Base-by-base conservation (phyloP, 2,888 invertebrate genomes). In the Galerucella pusilla region DNA sequence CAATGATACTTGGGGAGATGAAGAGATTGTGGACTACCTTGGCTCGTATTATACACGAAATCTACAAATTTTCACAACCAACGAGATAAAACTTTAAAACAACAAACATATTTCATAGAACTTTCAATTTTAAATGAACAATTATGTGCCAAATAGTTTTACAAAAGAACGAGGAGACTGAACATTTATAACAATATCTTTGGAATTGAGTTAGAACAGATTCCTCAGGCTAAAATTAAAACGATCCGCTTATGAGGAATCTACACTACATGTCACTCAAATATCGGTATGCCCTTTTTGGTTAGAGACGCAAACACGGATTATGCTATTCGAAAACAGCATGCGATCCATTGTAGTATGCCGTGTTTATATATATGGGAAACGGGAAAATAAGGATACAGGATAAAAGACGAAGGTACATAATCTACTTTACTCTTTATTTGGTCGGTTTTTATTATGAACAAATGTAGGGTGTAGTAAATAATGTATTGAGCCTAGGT, bases 221-320 rank as follows among this genome's bases (percentile, higher is more conserved):
- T 67, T 54, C 54, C 49, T 52, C 35, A 35, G 54, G 14, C 14
- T 57, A 35, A 42, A 49, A 9, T 25, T 25, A 5, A 45, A n/a
- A 42, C 11, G 57, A 9, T 28, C 59, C 71, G 71, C 5, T 46
- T 14, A 57, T 71, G 71, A 14, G 14, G 11, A 25, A 49, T 64
- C 42, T 42, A 12, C 59, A 12, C 45, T 46, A 46, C 52, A 61
- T 75, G 77, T 77, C 77, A 76, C 71, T 76, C 70, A 61, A 76
- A 75, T 76, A 71, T 72, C 71, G 77, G 74, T 68, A 76, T 74
- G 77, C 75, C 79, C 78, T 77, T 79, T 76, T 77, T 71, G 74
- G 75, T 77, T 65, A 68, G 77, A 75, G 72, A 81, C 78, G 78
- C 79, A 82, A 80, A 82, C 81, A 80, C 74, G 81, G 80, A 81